Conservation (phyloP, 2,797 vertebrate species). For the Phalanger gymnotis region DNA sequence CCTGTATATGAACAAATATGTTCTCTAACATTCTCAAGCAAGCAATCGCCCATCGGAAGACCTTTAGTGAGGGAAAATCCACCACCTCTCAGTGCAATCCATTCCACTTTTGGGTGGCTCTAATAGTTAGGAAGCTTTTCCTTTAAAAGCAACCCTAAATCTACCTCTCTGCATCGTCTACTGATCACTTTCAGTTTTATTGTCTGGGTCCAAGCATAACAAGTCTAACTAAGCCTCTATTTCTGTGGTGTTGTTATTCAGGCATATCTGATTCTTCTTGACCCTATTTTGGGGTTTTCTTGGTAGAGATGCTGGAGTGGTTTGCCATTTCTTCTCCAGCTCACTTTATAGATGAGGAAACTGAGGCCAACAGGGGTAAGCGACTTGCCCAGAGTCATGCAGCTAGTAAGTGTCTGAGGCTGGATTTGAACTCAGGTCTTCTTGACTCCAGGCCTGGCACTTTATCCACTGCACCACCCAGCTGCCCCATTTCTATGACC, state of each 20-base stretch:
- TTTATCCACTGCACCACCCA: neutral
- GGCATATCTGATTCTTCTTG: neutral
- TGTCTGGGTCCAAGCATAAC: no score
- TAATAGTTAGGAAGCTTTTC: no score
- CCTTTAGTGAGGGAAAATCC: no score
- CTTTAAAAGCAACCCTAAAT: no score
- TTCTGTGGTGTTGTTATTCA: neutral
- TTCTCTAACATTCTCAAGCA: no score
- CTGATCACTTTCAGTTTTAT: no score
- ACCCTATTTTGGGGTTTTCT: neutral
- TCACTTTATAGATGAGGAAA: neutral
- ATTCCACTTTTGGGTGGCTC: no score
- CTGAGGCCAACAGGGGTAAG: neutral
- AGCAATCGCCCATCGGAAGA: no score
- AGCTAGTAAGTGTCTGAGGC: neutral
- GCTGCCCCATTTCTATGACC: neutral
- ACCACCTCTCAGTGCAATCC: no score
- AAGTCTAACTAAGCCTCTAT: no score
- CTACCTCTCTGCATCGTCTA: no score
- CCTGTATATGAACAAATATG: no score
- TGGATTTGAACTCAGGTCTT: neutral
- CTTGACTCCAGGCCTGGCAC: neutral
- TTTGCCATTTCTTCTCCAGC: neutral
- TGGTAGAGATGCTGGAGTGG: neutral
- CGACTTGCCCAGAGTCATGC: neutral